Conservation (phyloP, 2,888 invertebrate genomes). For the Odontomyia ornata region DNA sequence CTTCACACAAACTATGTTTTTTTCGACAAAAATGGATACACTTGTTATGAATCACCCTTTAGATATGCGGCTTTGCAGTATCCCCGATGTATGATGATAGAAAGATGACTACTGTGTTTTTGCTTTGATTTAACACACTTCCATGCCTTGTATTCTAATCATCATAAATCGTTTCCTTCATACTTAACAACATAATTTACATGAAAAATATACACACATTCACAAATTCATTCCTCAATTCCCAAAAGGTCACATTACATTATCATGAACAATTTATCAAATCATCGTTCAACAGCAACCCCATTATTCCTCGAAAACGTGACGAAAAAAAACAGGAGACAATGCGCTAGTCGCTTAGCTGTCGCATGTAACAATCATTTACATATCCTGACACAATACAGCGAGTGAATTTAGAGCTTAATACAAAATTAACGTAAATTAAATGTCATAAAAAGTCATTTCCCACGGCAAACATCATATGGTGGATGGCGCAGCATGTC, state of each 20-base stretch:
- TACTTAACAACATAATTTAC: too few relatives aligned
- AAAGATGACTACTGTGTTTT: too few relatives aligned
- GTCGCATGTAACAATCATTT: slow-evolving; percentile 18
- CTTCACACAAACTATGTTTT: too few relatives aligned
- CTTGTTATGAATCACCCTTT: too few relatives aligned
- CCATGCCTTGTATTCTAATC: too few relatives aligned
- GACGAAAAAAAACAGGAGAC: not conserved
- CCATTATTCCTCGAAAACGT: slow-evolving; percentile 19
- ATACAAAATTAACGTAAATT: slow-evolving; percentile 49
- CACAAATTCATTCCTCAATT: too few relatives aligned
- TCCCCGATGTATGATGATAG: too few relatives aligned
- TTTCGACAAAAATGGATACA: too few relatives aligned
- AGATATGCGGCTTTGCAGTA: too few relatives aligned
- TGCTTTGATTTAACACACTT: too few relatives aligned
- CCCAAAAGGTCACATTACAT: not conserved
- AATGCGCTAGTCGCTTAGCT: not conserved
- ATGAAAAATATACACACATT: too few relatives aligned
- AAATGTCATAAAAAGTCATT: slow-evolving; percentile 46
- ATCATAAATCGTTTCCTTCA: too few relatives aligned
- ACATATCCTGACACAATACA: not conserved
- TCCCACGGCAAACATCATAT: slow-evolving; percentile 37
- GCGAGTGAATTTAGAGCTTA: slow-evolving; percentile 45
- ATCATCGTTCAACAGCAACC: slow-evolving; percentile 12
- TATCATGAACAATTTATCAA: slow-evolving; percentile 30
- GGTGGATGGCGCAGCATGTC: slow-evolving; percentile 19